Conservation (phyloP, 2,113 vertebrate species). For the Crypturellus undulatus region DNA sequence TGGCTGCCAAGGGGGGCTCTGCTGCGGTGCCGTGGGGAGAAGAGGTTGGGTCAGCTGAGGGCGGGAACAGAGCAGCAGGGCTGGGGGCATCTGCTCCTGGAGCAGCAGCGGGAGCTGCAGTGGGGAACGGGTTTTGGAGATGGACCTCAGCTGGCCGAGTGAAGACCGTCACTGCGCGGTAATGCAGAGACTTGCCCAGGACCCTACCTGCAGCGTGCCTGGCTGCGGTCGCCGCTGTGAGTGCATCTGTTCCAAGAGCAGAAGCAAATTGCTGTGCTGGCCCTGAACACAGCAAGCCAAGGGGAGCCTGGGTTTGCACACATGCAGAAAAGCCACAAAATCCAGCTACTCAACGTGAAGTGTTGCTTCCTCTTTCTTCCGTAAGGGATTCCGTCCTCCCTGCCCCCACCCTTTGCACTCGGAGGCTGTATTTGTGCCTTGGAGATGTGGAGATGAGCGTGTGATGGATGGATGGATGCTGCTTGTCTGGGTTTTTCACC, state of each 20-base stretch:
- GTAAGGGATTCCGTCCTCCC: slow-evolving; percentile 64
- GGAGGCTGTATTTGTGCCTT: slow-evolving; percentile 74
- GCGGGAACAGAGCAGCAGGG: not conserved
- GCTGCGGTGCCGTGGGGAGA: not conserved
- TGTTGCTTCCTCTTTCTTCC: slow-evolving; percentile 45
- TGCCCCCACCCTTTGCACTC: slow-evolving; percentile 60
- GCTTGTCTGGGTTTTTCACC: slow-evolving; percentile 82
- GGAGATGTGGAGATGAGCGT: slow-evolving; percentile 69
- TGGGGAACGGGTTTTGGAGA: not conserved
- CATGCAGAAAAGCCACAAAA: not conserved
- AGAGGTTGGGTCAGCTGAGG: not conserved
- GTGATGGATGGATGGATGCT: slow-evolving; percentile 84
- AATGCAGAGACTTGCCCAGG: not conserved
- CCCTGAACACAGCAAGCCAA: not conserved
- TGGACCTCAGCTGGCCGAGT: not conserved
- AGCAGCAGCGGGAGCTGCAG: not conserved
- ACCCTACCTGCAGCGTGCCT: not conserved
- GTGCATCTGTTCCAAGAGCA: not conserved
- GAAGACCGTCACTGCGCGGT: not conserved
- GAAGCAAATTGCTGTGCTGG: not conserved
- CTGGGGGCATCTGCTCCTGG: not conserved
- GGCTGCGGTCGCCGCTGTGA: not conserved
- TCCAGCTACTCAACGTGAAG: not conserved
- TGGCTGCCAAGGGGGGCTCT: not conserved
- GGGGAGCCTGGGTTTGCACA: rapidly evolving